Percentiles rank a stretch among this genome's conserved stretches.
These are phyloP conservation scores for Dexiosoma caninum DNA, from an alignment of 2,888 invertebrate genomes.

Conservation along the genomic window DNA sequence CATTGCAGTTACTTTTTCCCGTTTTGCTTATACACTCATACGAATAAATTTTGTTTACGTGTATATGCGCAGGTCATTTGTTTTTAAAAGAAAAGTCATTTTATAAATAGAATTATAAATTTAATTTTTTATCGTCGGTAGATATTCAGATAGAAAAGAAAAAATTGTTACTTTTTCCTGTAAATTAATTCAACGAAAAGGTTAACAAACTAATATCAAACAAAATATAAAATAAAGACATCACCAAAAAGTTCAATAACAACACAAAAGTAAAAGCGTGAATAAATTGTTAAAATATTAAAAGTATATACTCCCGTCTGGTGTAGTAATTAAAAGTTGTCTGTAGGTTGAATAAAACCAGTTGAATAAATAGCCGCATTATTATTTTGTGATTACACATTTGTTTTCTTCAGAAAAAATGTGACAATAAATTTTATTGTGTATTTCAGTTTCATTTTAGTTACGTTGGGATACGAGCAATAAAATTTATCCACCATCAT, in stretches of 20 bases:
- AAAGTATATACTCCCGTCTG: neutral
- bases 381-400: neutral
- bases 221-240: slow-evolving; percentile 14
- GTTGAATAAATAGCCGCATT: slow-evolving; percentile 10
- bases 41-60: slow-evolving; percentile 13
- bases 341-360: slow-evolving; percentile 33
- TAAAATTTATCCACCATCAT: slow-evolving; percentile 66
- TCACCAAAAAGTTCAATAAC: neutral
- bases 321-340: slow-evolving; percentile 26
- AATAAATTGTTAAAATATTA: neutral
- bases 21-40: neutral
- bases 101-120: slow-evolving; percentile 51
- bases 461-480: neutral
- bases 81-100: slow-evolving; percentile 3
- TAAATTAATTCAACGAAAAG: slow-evolving; percentile 18
- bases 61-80: slow-evolving; percentile 53
- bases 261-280: slow-evolving; percentile 8
- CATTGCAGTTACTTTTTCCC: slow-evolving; percentile 2
- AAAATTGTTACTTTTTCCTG: neutral
- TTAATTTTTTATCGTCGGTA: slow-evolving; percentile 17
- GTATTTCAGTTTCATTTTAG: slow-evolving; percentile 53
- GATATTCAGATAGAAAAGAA: neutral
- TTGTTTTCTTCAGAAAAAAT: neutral
- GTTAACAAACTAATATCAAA: slow-evolving; percentile 27
- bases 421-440: neutral